Base-by-base conservation (phyloP, 1,140 invertebrate genomes). In the Dendrolimus kikuchii region DNA sequence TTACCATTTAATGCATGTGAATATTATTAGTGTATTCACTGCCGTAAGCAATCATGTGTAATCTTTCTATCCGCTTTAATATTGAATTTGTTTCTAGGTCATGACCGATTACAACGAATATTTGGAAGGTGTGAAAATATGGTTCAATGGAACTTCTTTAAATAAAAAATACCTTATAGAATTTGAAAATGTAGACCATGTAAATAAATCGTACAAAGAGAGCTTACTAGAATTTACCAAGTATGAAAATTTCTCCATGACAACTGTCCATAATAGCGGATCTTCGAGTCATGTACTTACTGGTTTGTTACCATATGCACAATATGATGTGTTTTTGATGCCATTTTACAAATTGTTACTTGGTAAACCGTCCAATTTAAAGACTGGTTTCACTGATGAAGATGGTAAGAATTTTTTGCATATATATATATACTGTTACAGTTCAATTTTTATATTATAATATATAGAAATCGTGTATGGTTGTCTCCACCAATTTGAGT, bases 81-180 rank as follows among this genome's bases (percentile, higher is more conserved):
- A 7, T 49, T 41, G 38, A 9, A 41, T 55, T 71, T 40, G 55
- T 46, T 79, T 81, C 60, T 57, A 88, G 80, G 75, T 88, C 5
- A 58, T 85, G 52, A 87, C 81, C 9, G 84, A 88, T 63, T 87
- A 88, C 59, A 86, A 86, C 46, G 88, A 90, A 77, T 90, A 90
- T 63, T 89, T 98, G 4, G 95, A 98, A 88, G 97, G 97, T 10
- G 93, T 97, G 37, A 97, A 98, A 75, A 94, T 99, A 53, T 92
- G 96, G 55, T 99, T 96, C 77, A 92, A 96, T 55, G 93, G 95
- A 69, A 87, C 94, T 48, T 92, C 92, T 6, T 46, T 82, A 23
- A 86, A 84, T 62, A 55, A 64, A 48, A 68, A 78, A 62, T 64
- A 74, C 49, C 64, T 68, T 43, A 54, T 74, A 51, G 78, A 81